A percentile compares a stretch with the other conserved stretches of the same genome.
phyloP scores from a whole-genome alignment of 2,113 vertebrate genomes.

The Nerophis lumbriciformis region DNA sequence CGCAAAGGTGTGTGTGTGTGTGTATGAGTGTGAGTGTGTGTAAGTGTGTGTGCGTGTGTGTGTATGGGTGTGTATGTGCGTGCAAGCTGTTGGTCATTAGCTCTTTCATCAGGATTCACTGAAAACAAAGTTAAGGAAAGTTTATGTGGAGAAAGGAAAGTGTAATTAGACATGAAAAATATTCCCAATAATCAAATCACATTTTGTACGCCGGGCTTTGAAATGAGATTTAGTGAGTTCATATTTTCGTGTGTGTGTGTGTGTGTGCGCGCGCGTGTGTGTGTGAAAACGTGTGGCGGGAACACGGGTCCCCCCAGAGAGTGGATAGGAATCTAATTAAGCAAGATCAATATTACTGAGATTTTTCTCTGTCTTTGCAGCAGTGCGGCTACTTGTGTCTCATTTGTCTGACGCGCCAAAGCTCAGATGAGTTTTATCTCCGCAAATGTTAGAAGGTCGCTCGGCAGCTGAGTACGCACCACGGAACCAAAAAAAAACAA shows the following conservation, averaged over 20 bases:
- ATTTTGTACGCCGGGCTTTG: conserved; percentile 69
- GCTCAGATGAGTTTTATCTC: conserved; percentile 40
- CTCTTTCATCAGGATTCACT: conserved; percentile 51
- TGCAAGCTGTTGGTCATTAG: conserved; percentile 46
- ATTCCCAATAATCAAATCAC: conserved; percentile 75
- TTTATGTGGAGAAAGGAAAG: conserved; percentile 60
- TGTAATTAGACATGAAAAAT: conserved; percentile 75
- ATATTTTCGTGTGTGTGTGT: conserved; percentile 67
- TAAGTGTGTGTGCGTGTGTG: background rate
- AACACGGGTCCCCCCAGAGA: conserved; percentile 66
- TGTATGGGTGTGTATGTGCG: background rate
- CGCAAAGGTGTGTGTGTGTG: conserved; percentile 5
- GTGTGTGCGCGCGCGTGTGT: background rate
- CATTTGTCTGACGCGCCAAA: conserved; percentile 47
- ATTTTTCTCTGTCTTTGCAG: conserved; percentile 63
- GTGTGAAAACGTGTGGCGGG: conserved; percentile 63
- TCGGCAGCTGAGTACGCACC: background rate
- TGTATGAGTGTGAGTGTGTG: background rate
- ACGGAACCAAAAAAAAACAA: background rate
- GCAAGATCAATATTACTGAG: conserved; percentile 73
- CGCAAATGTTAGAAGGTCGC: conserved; percentile 25
- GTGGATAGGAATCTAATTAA: conserved; percentile 77
- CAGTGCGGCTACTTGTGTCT: conserved; percentile 50
- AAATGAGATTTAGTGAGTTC: conserved; percentile 73
- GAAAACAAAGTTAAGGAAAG: conserved; percentile 62